A percentile compares a stretch with the other conserved stretches of the same genome.
These are phyloP conservation scores for Hypanus sabinus DNA, from an alignment of 2,113 vertebrate species.

Conservation along the genomic window DNA sequence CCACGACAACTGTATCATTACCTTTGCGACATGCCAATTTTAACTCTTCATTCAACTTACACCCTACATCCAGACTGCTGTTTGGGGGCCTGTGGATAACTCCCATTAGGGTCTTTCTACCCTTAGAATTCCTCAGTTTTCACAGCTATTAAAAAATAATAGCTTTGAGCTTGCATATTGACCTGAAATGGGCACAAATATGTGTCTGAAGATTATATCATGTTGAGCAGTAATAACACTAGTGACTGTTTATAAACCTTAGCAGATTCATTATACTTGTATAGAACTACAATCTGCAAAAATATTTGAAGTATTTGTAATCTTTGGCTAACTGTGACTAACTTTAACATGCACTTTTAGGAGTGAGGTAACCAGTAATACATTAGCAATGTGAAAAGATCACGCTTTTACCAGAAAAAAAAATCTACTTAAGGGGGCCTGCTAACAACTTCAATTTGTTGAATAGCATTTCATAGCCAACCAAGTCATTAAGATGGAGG, in stretches of 20 bases:
- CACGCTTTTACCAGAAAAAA: background rate
- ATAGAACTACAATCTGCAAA: background rate
- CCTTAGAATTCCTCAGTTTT: too few relatives aligned
- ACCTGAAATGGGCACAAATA: background rate
- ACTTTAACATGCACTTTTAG: background rate
- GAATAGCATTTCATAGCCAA: background rate
- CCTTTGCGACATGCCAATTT: too few relatives aligned
- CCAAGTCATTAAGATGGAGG: background rate
- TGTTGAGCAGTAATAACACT: background rate
- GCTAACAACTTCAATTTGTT: background rate
- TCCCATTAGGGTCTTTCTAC: too few relatives aligned
- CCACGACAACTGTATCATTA: too few relatives aligned
- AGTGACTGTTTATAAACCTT: background rate
- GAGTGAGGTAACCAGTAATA: background rate
- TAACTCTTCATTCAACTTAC: too few relatives aligned
- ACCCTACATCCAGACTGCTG: too few relatives aligned
- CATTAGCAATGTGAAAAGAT: background rate
- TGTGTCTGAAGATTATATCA: background rate
- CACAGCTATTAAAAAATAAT: background rate
- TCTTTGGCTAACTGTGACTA: background rate
- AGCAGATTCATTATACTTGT: too few relatives aligned
- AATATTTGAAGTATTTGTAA: background rate
- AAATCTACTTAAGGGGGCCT: background rate
- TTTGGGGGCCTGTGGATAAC: too few relatives aligned
- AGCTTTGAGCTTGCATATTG: background rate